A percentile compares a stretch with the other conserved stretches of the same genome.
Evolutionary conservation across 2,113 vertebrate genomes (phyloP).

Genomic region (Pelusios castaneus): DNA sequence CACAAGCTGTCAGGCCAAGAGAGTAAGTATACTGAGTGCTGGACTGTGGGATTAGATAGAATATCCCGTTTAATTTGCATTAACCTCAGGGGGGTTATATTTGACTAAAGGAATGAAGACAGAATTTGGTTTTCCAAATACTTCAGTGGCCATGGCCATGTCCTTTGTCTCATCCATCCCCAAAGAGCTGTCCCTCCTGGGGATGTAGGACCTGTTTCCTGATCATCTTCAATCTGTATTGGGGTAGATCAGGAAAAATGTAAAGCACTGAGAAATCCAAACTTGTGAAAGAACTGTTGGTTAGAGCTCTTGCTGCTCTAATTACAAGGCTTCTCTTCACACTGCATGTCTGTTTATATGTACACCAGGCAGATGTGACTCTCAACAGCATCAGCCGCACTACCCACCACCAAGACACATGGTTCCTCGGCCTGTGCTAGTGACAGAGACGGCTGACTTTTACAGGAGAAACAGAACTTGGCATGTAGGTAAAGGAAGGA

Average conservation of each 20-base stretch:
- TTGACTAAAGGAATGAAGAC: neutral
- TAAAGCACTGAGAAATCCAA: accelerated
- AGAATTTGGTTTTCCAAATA: neutral
- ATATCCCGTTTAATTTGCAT: neutral
- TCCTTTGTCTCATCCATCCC: accelerated
- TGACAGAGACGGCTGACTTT: accelerated
- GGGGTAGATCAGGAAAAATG: accelerated
- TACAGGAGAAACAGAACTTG: accelerated
- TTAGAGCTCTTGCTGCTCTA: accelerated
- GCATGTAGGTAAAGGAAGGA: neutral
- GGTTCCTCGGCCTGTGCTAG: accelerated
- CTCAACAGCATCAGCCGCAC: neutral
- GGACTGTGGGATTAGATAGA: neutral
- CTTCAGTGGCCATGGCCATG: neutral
- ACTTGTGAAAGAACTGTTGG: neutral
- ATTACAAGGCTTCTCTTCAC: accelerated
- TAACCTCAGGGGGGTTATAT: too few relatives aligned
- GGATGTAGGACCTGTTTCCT: neutral
- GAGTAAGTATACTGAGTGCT: accelerated
- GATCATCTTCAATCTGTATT: accelerated
- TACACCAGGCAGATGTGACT: neutral
- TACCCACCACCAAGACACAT: neutral
- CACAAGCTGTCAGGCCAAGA: accelerated
- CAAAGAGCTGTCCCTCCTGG: neutral
- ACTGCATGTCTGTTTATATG: neutral